Evolutionary conservation across 2,888 invertebrate species (phyloP).

Genomic region (Nephrotoma guestfalica): DNA sequence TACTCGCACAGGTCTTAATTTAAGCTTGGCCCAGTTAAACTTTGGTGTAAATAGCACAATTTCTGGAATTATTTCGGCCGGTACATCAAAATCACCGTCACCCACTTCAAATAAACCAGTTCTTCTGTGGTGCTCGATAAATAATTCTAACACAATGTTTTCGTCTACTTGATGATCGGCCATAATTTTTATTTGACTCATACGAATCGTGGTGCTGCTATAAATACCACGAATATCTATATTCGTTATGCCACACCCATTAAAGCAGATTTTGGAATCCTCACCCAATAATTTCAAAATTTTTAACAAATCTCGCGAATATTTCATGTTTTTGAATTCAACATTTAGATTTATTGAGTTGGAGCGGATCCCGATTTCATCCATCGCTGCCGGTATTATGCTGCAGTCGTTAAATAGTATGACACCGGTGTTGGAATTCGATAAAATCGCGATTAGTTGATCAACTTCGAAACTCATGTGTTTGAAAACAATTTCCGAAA

Average conservation of each 20-base stretch:
- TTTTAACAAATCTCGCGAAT: background rate
- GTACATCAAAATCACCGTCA: background rate
- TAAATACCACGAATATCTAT: background rate
- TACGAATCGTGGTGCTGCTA: background rate
- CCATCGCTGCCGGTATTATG: background rate
- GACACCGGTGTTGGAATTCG: background rate
- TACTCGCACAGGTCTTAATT: background rate
- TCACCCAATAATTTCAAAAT: background rate
- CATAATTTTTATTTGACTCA: background rate
- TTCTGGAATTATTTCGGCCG: background rate
- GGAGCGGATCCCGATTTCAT: background rate
- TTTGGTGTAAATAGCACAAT: background rate
- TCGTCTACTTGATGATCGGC: background rate
- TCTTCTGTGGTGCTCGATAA: background rate
- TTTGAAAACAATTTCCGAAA: background rate
- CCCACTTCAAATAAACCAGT: background rate
- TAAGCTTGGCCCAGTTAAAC: background rate
- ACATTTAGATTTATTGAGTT: background rate
- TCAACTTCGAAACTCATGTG: background rate
- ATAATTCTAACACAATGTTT: background rate
- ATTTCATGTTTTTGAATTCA: background rate
- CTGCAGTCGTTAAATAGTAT: background rate
- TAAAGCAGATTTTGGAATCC: background rate
- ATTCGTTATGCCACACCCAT: background rate
- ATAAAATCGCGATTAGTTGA: background rate